Evolutionary conservation across 2,797 vertebrate species (phyloP), one percentile per base, ranked within the genome.

Genomic region (Erethizon dorsatum): DNA sequence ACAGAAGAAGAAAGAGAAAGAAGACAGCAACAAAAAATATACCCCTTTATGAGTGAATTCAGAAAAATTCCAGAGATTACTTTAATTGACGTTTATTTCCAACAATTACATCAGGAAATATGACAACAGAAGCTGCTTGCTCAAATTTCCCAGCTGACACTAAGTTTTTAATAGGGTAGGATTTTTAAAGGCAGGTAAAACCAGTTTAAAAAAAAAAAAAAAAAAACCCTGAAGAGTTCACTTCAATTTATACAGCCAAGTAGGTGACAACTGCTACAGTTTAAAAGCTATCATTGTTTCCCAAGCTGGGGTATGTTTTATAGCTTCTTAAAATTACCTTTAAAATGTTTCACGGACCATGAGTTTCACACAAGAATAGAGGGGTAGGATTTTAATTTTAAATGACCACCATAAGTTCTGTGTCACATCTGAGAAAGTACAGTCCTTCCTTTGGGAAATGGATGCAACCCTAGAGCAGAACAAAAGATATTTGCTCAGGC

Each of bases 161-260:
- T 20, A 18, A 1, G 8, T 67, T 59, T 91, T 91, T 91, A 80
- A 69, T 45, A 83, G 89, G 73, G 59, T 88, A 7, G 20, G 12
- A 13, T 73, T 93, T 84, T 90, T n/a, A 83, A 18, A 86, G 47
- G 57, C 78, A 92, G 75, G 61, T 77, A 63, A 95, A 95, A 89
- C 67, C 87, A 71, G 83, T 79, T 85, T 88, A 82, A 54, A 45
- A 54, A 45, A 12, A 77, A 45, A 54, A 45, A 12, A 77, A 78
- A 92, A 77, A 83, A 83, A 92, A 20, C 20, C 33, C 17, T 0
- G 4, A 80, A 41, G 78, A 77, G 88, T 95, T 97, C 93, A 67
- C 41, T 26, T 79, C 26, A 79, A 54, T 73, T 93, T 59, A 61
- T 67, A 12, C 57, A 87, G 31, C n/a, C n/a, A 4, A 54, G 45